Evolutionary conservation across 37 sponge, comb jelly and placozoan species (phyloP), one percentile per base, ranked within the genome.

Genomic region (Crambe crambe): DNA sequence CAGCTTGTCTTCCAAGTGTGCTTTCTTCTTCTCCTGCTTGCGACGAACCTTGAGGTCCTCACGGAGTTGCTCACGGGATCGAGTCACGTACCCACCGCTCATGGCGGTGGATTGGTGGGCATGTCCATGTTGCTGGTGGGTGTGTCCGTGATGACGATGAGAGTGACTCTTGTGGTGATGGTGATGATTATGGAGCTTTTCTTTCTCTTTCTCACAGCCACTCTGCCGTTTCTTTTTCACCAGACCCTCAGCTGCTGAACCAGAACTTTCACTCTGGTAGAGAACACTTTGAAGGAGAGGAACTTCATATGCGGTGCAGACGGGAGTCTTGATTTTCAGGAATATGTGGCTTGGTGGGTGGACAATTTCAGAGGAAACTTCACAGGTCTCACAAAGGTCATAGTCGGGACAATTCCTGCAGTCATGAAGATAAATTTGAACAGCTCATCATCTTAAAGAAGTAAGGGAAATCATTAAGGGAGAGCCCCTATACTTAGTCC

Each of bases 301-400:
- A 58, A 61, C 57, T 17, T 87, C 87, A 39, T 70, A 75, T 23
- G 2, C 8, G 12, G 17, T 39, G 40, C 34, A 41, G 26, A 57
- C 30, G 23, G 96, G 96, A 0, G 40, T 65, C 72, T 86, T 89
- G 36, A 95, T 20, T 70, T 91, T 91, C 18, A 95, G 60, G 78
- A 95, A 90, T 61, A 95, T 70, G 65, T 95, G 96, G 70, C 44
- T 70, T 47, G 72, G 72, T 32, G 68, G 73, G 72, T 95, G 96
- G 43, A 88, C 18, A 1, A 2, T 54, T 10, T 84, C 73, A 0
- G 91, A 82, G 15, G 37, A 34, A 0, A 36, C 31, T 76, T 91
- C 92, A 89, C 96, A 95, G 18, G 23, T 39, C 79, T 95, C 96
- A 83, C 96, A 95, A 68, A 95, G 71, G 58, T 95, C 96, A 80